Evolutionary conservation across 2,888 invertebrate species (phyloP), one percentile per base, ranked within the genome.

Genomic region (Drosophila monieri): DNA sequence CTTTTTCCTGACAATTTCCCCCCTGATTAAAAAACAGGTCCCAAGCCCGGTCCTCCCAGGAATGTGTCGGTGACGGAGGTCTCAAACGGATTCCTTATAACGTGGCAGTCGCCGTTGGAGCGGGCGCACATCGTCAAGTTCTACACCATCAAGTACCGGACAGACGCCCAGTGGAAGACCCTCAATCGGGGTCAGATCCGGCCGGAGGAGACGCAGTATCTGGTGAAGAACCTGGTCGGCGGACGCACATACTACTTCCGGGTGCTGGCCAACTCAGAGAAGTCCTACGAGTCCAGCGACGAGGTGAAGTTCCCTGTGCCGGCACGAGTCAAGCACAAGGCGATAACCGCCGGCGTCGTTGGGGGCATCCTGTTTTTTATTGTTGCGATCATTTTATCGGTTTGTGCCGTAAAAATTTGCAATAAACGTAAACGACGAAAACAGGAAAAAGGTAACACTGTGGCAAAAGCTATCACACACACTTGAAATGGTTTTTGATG

Each of bases 341-440:
- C 97, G 80, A 97, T 98, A 92, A 97, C 97, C 72, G 98, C 98
- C 89, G 98, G 98, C 75, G 97, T 98, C 89, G 97, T 98, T 84
- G 98, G 98, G 88, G 98, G 98, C 80, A 96, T 99, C 90, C 94
- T 98, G 91, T 98, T 99, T 94, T 97, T 98, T 94, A 96, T 98
- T 91, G 98, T 98, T 90, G 98, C 98, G 92, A 97, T 98, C 92
- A 97, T 98, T 91, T 95, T 99, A 90, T 98, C 98, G 88, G 96
- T 98, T 90, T 98, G 98, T 93, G 97, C 98, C 89, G 98, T 98
- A 90, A 98, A 98, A 94, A 98, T 98, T 92, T 98, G 98, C 94
- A 98, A 98, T 94, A 97, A 98, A 93, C 94, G 98, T 91, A 98
- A 98, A 93, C 95, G 98, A 90, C 96, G 97, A 94, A 98, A 97